phyloP scores from a whole-genome alignment of 92 coral and sea anemone species.

The Bergia sp. region DNA sequence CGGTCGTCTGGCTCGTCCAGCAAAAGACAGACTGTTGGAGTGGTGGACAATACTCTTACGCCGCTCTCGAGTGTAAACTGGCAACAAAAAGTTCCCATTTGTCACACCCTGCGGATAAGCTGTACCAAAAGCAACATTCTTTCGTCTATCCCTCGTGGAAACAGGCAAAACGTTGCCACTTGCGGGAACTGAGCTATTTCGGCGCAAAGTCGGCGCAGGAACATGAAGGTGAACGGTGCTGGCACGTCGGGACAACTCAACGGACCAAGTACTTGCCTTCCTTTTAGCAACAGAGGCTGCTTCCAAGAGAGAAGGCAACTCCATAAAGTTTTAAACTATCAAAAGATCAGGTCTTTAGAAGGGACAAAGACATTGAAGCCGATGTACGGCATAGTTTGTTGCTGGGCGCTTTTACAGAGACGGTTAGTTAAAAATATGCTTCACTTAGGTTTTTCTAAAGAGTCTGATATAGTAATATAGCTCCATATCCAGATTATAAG shows the following conservation, averaged over 20 bases:
- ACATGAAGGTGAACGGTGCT: not conserved
- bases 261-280: not conserved
- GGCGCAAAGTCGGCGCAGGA: not conserved
- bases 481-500: not conserved
- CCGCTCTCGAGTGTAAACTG: not conserved
- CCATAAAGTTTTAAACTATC: not conserved
- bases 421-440: not conserved
- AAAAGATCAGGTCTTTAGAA: not conserved
- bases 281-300: not conserved
- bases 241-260: not conserved
- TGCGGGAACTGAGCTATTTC: not conserved
- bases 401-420: not conserved
- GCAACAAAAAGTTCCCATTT: not conserved
- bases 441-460: not conserved
- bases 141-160: not conserved
- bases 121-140: slow-evolving; percentile 8
- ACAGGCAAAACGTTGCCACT: not conserved
- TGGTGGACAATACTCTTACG: not conserved
- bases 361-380: not conserved
- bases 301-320: not conserved
- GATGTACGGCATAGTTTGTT: not conserved
- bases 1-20: not conserved
- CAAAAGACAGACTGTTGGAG: not conserved
- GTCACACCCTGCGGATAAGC: not conserved
- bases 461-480: too few relatives aligned